Evolutionary conservation across 2,888 invertebrate genomes (phyloP).

Genomic region (Parnassius mnemosyne): DNA sequence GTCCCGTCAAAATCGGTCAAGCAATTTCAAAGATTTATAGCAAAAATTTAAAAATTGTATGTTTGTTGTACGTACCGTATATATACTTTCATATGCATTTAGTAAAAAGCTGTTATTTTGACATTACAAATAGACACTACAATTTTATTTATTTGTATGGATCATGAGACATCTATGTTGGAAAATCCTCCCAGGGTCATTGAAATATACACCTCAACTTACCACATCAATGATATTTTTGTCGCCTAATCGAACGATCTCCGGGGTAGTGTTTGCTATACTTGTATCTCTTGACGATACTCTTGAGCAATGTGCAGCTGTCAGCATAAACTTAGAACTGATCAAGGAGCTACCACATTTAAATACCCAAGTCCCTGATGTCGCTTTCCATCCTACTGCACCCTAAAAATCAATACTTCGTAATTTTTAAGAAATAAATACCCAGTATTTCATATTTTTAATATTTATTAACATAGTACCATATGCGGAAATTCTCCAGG

Average conservation of each 20-base stretch:
- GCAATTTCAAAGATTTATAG: no score
- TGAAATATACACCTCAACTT: neutral
- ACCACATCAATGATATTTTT: slow-evolving; percentile 39
- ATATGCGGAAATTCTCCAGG: slow-evolving; percentile 40
- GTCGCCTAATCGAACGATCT: slow-evolving; percentile 55
- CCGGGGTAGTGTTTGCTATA: slow-evolving; percentile 44
- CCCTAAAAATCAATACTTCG: slow-evolving; percentile 38
- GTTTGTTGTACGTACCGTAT: no score
- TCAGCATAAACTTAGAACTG: slow-evolving; percentile 82
- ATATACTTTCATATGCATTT: no score
- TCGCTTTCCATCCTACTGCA: slow-evolving; percentile 57
- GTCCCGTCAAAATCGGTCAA: no score
- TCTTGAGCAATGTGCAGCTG: slow-evolving; percentile 84
- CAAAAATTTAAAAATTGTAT: no score
- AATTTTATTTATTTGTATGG: neutral
- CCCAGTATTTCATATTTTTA: no score
- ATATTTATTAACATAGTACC: slow-evolving; percentile 28
- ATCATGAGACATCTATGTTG: neutral
- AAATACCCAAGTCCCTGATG: slow-evolving; percentile 48
- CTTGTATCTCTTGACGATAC: slow-evolving; percentile 40
- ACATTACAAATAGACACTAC: no score
- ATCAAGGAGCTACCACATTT: slow-evolving; percentile 85
- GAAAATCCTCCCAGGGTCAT: no score
- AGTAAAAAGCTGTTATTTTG: no score
- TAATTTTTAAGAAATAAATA: no score